These are phyloP conservation scores for Bombus haemorrhoidalis DNA, from an alignment of 1,140 invertebrate species.

Conservation along the genomic window DNA sequence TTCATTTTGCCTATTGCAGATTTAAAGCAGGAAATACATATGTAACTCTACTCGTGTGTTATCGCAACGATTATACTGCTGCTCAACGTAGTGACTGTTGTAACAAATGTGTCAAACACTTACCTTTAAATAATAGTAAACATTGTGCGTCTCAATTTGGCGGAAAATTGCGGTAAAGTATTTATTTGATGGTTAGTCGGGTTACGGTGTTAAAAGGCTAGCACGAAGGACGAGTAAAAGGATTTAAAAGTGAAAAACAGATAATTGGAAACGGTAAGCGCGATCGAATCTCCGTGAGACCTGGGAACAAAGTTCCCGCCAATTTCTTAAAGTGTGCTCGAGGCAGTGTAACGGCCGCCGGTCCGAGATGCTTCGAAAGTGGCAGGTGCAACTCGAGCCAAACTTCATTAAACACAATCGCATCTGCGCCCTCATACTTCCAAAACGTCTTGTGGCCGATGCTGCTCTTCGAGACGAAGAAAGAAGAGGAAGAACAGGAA, in stretches of 20 bases:
- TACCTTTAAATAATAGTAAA: too few relatives aligned
- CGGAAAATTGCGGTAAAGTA: too few relatives aligned
- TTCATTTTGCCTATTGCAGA: too few relatives aligned
- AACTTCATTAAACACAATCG: slow-evolving; percentile 81
- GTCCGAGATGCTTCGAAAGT: slow-evolving; percentile 74
- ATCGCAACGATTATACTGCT: too few relatives aligned
- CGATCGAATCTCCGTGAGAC: not conserved
- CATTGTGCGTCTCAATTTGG: too few relatives aligned
- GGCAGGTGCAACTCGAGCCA: slow-evolving; percentile 79
- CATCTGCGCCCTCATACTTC: slow-evolving; percentile 80
- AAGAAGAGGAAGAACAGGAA: slow-evolving; percentile 43
- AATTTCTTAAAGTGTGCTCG: slow-evolving; percentile 71
- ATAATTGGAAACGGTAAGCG: not conserved
- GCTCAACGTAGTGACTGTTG: too few relatives aligned
- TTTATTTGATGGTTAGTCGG: too few relatives aligned
- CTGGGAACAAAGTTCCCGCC: slow-evolving; percentile 69
- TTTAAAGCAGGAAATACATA: too few relatives aligned
- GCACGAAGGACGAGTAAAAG: not conserved
- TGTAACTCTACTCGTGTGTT: too few relatives aligned
- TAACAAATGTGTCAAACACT: too few relatives aligned
- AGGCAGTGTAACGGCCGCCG: slow-evolving; percentile 75
- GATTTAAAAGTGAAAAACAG: not conserved
- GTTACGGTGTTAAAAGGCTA: not conserved
- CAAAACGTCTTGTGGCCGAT: slow-evolving; percentile 67
- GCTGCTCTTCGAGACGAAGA: slow-evolving; percentile 53